A percentile compares a stretch with the other conserved stretches of the same genome.
Evolutionary conservation across 2,797 vertebrate genomes (phyloP).

Genomic region (Heliangelus exortis): DNA sequence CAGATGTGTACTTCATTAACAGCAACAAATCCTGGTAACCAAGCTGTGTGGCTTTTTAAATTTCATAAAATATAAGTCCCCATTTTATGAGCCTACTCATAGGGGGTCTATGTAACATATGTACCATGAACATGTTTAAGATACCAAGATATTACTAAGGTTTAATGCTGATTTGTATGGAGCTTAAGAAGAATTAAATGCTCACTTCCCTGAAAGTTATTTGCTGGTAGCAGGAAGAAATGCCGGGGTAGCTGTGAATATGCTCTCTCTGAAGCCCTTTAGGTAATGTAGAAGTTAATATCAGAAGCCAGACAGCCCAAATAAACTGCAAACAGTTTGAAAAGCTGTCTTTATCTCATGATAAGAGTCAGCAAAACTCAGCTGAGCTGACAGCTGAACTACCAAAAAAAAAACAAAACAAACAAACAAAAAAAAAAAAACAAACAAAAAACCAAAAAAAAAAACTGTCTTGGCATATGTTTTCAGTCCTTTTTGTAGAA

Average conservation of each 20-base stretch:
- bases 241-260: neutral
- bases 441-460: no score
- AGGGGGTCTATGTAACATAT: fast-evolving
- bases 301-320: neutral
- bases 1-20: neutral
- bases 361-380: neutral
- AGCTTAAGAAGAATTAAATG: neutral
- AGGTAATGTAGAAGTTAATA: neutral
- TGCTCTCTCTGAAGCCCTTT: neutral
- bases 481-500: neutral
- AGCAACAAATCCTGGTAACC: neutral
- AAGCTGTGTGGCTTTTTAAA: neutral
- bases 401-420: no score
- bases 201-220: neutral
- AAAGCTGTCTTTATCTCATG: neutral
- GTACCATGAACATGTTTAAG: neutral
- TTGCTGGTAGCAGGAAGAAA: neutral
- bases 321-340: neutral
- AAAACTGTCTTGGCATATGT: neutral
- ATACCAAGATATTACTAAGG: neutral
- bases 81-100: neutral
- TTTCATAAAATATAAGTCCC: neutral
- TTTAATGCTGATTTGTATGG: neutral
- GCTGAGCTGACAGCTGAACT: neutral
- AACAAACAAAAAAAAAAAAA: no score